These are phyloP conservation scores for Teleogryllus oceanicus DNA, from an alignment of 2,888 invertebrate species.

Conservation along the genomic window DNA sequence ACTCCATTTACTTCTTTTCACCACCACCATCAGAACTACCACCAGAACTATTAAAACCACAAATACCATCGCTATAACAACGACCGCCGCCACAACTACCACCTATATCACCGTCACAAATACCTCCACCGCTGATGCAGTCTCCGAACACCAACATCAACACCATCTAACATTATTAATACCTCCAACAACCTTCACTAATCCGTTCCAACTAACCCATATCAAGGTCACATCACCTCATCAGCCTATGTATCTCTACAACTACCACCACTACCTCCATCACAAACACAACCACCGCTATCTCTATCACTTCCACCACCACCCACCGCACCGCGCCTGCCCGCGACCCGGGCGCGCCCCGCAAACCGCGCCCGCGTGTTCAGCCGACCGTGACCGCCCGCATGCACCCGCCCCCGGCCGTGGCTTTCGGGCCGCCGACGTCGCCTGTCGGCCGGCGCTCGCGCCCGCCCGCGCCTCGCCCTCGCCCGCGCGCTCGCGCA, in stretches of 20 bases:
- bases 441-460: no score
- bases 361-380: neutral
- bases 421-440: no score
- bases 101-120: constrained; percentile 23
- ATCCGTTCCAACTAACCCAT: no score
- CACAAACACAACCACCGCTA: no score
- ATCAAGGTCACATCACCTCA: neutral
- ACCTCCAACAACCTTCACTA: neutral
- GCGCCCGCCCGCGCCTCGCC: no score
- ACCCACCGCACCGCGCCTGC: neutral
- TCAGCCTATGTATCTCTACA: neutral
- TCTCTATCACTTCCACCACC: neutral
- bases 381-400: neutral
- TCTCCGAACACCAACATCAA: no score
- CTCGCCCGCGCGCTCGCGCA: no score
- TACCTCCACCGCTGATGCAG: neutral
- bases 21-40: neutral
- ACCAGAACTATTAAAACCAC: no score
- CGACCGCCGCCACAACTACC: constrained; percentile 32
- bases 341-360: neutral
- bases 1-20: neutral
- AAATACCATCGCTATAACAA: constrained; percentile 29
- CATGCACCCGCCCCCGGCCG: neutral
- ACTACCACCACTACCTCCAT: no score
- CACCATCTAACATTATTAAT: neutral